Base-by-base conservation (phyloP, 1,140 invertebrate genomes). In the Paralvinella palmiformis region DNA sequence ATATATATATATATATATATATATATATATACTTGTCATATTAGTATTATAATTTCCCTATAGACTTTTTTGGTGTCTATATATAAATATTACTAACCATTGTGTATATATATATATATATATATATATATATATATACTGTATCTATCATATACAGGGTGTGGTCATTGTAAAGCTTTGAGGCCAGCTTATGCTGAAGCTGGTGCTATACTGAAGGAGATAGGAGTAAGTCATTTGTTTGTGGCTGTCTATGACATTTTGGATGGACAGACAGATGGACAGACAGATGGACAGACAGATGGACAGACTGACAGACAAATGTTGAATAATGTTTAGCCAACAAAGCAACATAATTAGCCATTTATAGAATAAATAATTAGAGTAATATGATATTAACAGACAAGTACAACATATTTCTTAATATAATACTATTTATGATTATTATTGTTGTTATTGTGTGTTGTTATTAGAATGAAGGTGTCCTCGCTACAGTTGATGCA, bases 401-500 rank as follows among this genome's bases (percentile, higher is more conserved):
- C 4, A 4, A 22, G 22, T 53, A 41, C 17, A 20, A 7, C 22
- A 20, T 4, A 24, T 60, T 60, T 27, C 5, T 44, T 29, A 13
- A 4, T 59, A 20, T 5, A n/a, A 56, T 1, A 10, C 17, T 62
- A 20, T 17, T 56, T 22, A 6, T 58, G n/a, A 56, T 27, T 29
- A 31, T 27, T 27, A 32, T 13, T n/a, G 22, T n/a, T 13, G 1
- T 32, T 6, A n/a, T 57, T 57, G 55, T 57, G 5, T 31, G 55
- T 57, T 60, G 58, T 56, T n/a, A n/a, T 13, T 37, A 64, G 63
- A 29, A 32, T 15, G 24, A 57, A 6, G 64, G 55, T 1, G 50
- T 92, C 78, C 83, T 99, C 55, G 97, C 83, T 52, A 99, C 99
- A 82, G 91, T 99, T 66, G 97, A 99, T 83, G 96, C 96, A 58